Base-by-base conservation (phyloP, 2,113 vertebrate species). In the Castor canadensis region DNA sequence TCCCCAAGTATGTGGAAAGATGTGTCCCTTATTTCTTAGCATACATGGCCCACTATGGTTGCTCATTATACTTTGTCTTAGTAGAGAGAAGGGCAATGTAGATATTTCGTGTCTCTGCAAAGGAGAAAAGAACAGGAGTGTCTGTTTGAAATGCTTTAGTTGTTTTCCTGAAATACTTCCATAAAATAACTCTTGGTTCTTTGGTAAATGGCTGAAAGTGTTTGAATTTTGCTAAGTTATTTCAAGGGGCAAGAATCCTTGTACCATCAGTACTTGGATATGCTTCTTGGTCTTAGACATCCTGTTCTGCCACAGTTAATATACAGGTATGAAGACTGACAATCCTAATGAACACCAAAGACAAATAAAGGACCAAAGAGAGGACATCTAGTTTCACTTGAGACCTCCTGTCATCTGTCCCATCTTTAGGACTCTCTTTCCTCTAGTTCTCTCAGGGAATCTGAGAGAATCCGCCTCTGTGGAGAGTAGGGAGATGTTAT, bases 171-270 rank as follows among this genome's bases (percentile, higher is more conserved):
- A 93, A 93, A 62, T 69, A 32, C 3, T 20, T 71, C 24, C 43
- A 52, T 75, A 32, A 40, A 92, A 83, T 71, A 91, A 64, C 54
- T 52, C 80, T 40, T 69, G 30, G 40, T 54, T 83, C 47, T 87
- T 83, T 88, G 81, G 49, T 84, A 64, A 66, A 75, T 45, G 58
- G 75, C 56, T 76, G 35, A 54, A 62, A 66, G 26, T 77, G n/a
- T 87, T 54, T 73, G 71, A 56, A 35, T 0, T 8, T 76, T 52
- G 64, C 76, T 76, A 56, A n/a, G 52, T 85, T 66, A 60, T 92
- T 84, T 79, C 30, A n/a, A 72, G 64, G 32, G 49, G 19, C 30
- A 35, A 67, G 30, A 30, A 67, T 92, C 73, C 93, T 64, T 69
- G 69, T 9, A 3, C n/a, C 38, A 32, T 73, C 54, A 52, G 3